phyloP scores from a whole-genome alignment of 1,140 invertebrate genomes.

The Bradysia coprophila region DNA sequence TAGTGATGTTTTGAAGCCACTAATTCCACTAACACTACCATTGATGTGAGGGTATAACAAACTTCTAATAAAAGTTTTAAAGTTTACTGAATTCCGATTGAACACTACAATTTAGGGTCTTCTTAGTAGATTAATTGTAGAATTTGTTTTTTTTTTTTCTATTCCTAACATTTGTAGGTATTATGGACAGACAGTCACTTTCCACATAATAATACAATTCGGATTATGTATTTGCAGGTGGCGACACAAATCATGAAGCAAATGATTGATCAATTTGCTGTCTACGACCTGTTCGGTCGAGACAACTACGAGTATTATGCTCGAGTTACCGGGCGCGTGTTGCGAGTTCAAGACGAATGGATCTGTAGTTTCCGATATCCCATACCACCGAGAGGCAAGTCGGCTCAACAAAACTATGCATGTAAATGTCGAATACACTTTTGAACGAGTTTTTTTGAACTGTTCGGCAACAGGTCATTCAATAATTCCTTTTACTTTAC shows the following conservation, averaged over 20 bases:
- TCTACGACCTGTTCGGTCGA: constrained; percentile 82
- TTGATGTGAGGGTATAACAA: no score
- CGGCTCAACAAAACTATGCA: constrained; percentile 33
- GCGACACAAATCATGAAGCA: constrained; percentile 88
- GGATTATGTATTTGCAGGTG: constrained; percentile 40
- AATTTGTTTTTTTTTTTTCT: no score
- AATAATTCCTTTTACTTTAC: constrained; percentile 15
- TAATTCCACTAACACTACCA: no score
- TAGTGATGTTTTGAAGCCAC: no score
- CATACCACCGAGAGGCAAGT: constrained; percentile 42
- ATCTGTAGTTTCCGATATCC: constrained; percentile 86
- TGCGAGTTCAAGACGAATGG: constrained; percentile 87
- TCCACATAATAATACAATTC: no score
- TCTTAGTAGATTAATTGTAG: no score
- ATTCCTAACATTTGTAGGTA: no score
- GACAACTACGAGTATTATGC: constrained; percentile 97
- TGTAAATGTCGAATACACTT: constrained; percentile 33
- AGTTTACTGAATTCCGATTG: no score
- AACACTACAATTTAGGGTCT: no score
- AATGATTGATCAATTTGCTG: constrained; percentile 92
- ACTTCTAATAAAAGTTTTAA: no score
- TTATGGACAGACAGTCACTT: no score
- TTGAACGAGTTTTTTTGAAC: constrained; percentile 16
- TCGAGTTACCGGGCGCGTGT: constrained; percentile 75
- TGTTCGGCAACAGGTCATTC: constrained; percentile 7